These are phyloP conservation scores for Diadegma fenestrale DNA, from an alignment of 2,888 invertebrate genomes.

Conservation along the genomic window DNA sequence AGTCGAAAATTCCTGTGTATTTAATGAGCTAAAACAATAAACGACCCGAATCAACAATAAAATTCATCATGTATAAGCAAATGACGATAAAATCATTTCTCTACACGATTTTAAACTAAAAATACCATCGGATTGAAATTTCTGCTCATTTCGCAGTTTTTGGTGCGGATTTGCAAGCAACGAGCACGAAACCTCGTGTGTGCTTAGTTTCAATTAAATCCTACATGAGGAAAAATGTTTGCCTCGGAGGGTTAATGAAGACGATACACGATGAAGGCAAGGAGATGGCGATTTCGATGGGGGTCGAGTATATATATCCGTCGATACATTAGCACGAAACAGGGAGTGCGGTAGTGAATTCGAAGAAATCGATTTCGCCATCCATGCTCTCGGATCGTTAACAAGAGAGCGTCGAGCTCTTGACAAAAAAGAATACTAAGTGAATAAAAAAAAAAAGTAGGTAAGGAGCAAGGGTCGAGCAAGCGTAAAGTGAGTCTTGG, in stretches of 20 bases:
- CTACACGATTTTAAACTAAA: background rate
- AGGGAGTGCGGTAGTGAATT: conserved; percentile 49
- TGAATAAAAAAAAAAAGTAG: conserved; percentile 17
- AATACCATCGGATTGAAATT: background rate
- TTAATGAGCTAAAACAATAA: background rate
- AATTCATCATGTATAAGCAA: too few species aligned
- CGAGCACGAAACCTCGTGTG: background rate
- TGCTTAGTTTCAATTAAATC: background rate
- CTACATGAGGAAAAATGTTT: too few species aligned
- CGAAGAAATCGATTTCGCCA: conserved; percentile 74
- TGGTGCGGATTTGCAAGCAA: too few species aligned
- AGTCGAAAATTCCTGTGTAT: background rate
- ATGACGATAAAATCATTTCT: background rate
- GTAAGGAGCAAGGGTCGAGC: conserved; percentile 15
- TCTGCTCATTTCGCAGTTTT: background rate
- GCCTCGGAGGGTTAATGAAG: conserved; percentile 44
- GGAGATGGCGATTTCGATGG: conserved; percentile 42
- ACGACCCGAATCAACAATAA: background rate
- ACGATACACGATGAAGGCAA: conserved; percentile 35
- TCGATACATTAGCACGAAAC: conserved; percentile 4
- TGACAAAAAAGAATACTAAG: conserved; percentile 32
- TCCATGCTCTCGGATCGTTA: conserved; percentile 74
- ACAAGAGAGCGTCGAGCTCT: conserved; percentile 65
- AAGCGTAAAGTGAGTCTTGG: conserved; percentile 30
- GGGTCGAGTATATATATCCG: conserved; percentile 11